These are phyloP conservation scores for Eurystomus gularis DNA, from an alignment of 2,113 vertebrate species.

Conservation along the genomic window DNA sequence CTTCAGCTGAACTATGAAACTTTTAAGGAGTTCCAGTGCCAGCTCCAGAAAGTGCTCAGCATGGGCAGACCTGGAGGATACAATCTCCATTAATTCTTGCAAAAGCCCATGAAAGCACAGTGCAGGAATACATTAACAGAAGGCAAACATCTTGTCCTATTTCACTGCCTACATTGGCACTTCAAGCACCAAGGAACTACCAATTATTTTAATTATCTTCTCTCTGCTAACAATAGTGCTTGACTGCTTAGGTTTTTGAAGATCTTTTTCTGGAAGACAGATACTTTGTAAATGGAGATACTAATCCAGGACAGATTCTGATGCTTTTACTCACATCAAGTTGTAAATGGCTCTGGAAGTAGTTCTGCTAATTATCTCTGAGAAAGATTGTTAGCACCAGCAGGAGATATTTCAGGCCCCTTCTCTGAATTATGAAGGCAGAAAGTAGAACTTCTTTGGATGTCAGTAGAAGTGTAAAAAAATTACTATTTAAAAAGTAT, in stretches of 20 bases:
- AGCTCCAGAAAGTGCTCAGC: background rate
- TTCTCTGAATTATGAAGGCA: background rate
- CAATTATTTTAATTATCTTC: constrained; percentile 16
- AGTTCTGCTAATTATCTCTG: background rate
- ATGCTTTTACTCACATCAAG: background rate
- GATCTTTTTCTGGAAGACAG: background rate
- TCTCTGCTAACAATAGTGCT: background rate
- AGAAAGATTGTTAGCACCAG: background rate
- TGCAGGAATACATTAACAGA: background rate
- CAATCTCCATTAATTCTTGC: background rate
- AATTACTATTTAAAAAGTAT: background rate
- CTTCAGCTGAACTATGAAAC: background rate
- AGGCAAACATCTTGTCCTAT: background rate
- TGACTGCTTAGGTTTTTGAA: background rate
- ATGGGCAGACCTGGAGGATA: background rate
- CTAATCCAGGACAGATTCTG: background rate
- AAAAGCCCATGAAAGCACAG: background rate
- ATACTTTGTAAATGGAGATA: background rate
- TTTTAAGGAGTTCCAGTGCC: background rate
- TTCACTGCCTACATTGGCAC: background rate
- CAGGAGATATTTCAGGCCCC: background rate
- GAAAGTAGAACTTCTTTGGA: background rate
- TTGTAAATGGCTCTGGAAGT: background rate
- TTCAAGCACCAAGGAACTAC: background rate
- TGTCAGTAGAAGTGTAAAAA: background rate